Percentiles rank a stretch among this genome's conserved stretches.
Evolutionary conservation across 1,140 invertebrate species (phyloP).

Genomic region (Penaeus indicus): DNA sequence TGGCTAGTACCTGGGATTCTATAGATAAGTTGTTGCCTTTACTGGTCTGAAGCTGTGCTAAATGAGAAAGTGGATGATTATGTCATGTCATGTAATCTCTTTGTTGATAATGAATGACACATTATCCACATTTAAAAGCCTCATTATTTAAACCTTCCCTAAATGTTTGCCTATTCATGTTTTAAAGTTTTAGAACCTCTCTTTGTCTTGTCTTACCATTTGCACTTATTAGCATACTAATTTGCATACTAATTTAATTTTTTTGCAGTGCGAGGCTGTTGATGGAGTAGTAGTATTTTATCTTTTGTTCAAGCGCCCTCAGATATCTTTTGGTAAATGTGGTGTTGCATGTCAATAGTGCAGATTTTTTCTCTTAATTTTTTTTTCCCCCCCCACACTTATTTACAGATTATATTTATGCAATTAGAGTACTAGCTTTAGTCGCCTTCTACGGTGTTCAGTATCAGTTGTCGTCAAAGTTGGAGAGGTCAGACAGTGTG

Average conservation of each 20-base stretch:
- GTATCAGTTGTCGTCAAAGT: constrained; percentile 12
- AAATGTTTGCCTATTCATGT: constrained; percentile 60
- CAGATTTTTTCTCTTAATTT: constrained; percentile 45
- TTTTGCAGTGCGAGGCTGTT: constrained; percentile 50
- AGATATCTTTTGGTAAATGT: constrained; percentile 56
- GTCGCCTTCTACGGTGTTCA: constrained; percentile 39
- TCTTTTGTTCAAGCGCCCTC: constrained; percentile 37
- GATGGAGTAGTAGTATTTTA: constrained; percentile 56
- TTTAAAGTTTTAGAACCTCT: constrained; percentile 59
- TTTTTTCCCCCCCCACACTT: background rate
- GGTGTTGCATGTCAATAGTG: constrained; percentile 58
- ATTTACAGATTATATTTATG: constrained; percentile 53
- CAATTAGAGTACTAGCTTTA: constrained; percentile 49
- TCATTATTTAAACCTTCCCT: constrained; percentile 60
- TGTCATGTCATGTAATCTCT: constrained; percentile 4
- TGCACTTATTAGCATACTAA: constrained; percentile 60
- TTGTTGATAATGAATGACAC: constrained; percentile 42
- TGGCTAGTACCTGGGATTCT: constrained; percentile 19
- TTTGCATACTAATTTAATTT: constrained; percentile 58
- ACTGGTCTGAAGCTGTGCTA: constrained; percentile 36
- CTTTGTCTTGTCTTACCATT: constrained; percentile 64
- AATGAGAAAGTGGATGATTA: constrained; percentile 19
- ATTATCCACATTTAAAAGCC: constrained; percentile 56
- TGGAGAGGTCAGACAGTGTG: background rate
- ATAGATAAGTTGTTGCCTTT: constrained; percentile 35